phyloP scores from a whole-genome alignment of 2,888 invertebrate genomes.

The Lordiphosa fenestrarum region DNA sequence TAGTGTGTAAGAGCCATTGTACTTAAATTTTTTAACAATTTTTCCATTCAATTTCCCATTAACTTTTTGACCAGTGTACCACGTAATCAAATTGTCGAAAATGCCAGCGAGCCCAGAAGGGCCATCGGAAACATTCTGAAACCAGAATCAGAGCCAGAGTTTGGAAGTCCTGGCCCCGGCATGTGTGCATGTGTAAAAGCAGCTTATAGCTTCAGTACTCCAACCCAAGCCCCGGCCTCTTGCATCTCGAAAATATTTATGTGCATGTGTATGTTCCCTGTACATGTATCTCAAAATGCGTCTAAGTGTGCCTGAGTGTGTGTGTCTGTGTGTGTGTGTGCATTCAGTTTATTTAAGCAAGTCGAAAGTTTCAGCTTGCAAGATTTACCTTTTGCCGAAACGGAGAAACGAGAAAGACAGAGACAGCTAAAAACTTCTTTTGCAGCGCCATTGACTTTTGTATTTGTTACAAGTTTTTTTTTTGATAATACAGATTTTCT shows the following conservation, averaged over 20 bases:
- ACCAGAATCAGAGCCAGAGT: constrained; percentile 36
- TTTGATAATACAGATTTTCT: constrained; percentile 41
- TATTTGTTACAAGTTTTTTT: constrained; percentile 63
- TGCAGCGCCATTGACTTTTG: constrained; percentile 73
- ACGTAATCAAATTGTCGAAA: constrained; percentile 68
- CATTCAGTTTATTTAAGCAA: constrained; percentile 69
- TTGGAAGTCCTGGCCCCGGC: constrained; percentile 44
- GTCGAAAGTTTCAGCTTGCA: constrained; percentile 71
- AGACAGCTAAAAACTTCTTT: constrained; percentile 68
- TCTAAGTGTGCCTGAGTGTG: constrained; percentile 16
- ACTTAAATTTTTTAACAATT: no score
- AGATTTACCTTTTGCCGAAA: constrained; percentile 68
- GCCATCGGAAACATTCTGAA: constrained; percentile 47
- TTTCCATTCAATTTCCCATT: background rate
- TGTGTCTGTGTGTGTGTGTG: constrained; percentile 30
- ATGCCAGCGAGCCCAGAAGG: constrained; percentile 44
- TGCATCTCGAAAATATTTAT: constrained; percentile 10
- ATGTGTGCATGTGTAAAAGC: constrained; percentile 65
- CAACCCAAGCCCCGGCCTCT: background rate
- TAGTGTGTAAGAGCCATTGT: no score
- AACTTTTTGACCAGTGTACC: constrained; percentile 40
- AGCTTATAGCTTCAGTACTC: constrained; percentile 47
- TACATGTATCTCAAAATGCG: constrained; percentile 15
- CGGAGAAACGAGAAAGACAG: background rate
- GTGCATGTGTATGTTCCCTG: constrained; percentile 34